Base-by-base conservation (phyloP, 2,797 vertebrate species). In the Echiichthys vipera region DNA sequence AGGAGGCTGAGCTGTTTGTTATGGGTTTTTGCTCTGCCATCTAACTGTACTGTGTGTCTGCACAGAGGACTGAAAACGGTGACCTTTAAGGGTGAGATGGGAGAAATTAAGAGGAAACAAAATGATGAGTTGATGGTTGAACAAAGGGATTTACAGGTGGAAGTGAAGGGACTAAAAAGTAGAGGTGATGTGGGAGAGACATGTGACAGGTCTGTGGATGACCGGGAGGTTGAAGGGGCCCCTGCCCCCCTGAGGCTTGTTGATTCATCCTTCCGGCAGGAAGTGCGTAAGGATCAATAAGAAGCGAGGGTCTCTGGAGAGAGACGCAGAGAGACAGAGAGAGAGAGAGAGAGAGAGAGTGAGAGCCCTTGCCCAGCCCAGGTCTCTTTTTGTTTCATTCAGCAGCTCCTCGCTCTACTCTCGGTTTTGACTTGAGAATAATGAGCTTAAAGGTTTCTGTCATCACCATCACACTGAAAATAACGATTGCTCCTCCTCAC, bases 241-340 rank as follows among this genome's bases (percentile, higher is more conserved):
- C 27, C 76, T 57, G 65, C 74, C 66, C 84, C 78, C 76, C 64
- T 25, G 42, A 77, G 85, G 74, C 53, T 79, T 0, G 68, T 85
- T 78, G 49, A 90, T 90, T 91, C 83, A 77, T 89, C 83, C 90
- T 90, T 92, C 91, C 84, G 88, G 87, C 88, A 93, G 90, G 91
- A 93, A 92, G 84, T 85, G 79, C 86, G 78, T 68, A 49, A 75
- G 65, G 86, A 93, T 94, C 93, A 93, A 94, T 94, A 89, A 65
- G 84, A 81, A 57, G 84, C 69, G 62, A 76, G 80, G 77, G 69
- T 85, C 86, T 85, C 80, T 29, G 51, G 81, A 83, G 85, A 57
- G 77, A 76, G 55, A 70, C 12, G 13, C 53, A 55, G 59, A 47
- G 57, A 56, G 32, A 61, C 56, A 54, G 71, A 76, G 55, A 9